Percentiles rank a stretch among this genome's conserved stretches.
These are phyloP conservation scores for Cephus rjabovi DNA, from an alignment of 2,888 invertebrate species.

Conservation along the genomic window DNA sequence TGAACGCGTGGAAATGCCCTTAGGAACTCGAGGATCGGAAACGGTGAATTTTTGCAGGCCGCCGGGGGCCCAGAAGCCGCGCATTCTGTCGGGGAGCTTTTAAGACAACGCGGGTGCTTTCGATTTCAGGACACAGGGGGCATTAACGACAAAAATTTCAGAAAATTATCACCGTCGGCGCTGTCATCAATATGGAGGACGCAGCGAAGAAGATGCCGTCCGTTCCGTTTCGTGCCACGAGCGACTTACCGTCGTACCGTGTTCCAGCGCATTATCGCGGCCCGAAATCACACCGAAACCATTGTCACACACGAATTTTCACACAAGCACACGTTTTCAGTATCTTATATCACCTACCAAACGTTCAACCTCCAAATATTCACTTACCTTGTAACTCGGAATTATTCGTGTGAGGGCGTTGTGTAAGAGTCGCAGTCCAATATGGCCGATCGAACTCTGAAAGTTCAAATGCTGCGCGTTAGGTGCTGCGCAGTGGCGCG, in stretches of 20 bases:
- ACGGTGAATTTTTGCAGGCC: slow-evolving; percentile 31
- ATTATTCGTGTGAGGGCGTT: slow-evolving; percentile 73
- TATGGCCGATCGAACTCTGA: slow-evolving; percentile 58
- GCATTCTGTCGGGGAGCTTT: slow-evolving; percentile 63
- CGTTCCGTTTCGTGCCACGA: slow-evolving; percentile 38
- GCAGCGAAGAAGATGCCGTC: slow-evolving; percentile 45
- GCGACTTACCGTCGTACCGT: slow-evolving; percentile 24
- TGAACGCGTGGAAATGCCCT: slow-evolving; percentile 7
- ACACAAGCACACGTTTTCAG: slow-evolving; percentile 12
- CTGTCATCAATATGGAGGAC: slow-evolving; percentile 74
- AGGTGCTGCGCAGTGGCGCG: slow-evolving; percentile 45
- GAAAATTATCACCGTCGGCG: slow-evolving; percentile 77
- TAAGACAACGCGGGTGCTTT: slow-evolving; percentile 62
- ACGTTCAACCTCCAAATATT: slow-evolving; percentile 36
- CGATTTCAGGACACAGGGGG: slow-evolving; percentile 72
- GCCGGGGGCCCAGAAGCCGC: slow-evolving; percentile 50
- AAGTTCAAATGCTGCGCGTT: slow-evolving; percentile 59
- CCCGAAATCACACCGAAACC: slow-evolving; percentile 20
- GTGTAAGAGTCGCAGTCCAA: slow-evolving; percentile 67
- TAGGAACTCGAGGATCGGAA: slow-evolving; percentile 7
- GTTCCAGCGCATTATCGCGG: slow-evolving; percentile 24
- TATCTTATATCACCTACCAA: slow-evolving; percentile 5
- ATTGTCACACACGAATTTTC: slow-evolving; percentile 23
- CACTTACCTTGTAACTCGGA: slow-evolving; percentile 66
- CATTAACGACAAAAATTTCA: slow-evolving; percentile 76